Evolutionary conservation across 2,113 vertebrate species (phyloP).

Genomic region (Eptesicus fuscus): DNA sequence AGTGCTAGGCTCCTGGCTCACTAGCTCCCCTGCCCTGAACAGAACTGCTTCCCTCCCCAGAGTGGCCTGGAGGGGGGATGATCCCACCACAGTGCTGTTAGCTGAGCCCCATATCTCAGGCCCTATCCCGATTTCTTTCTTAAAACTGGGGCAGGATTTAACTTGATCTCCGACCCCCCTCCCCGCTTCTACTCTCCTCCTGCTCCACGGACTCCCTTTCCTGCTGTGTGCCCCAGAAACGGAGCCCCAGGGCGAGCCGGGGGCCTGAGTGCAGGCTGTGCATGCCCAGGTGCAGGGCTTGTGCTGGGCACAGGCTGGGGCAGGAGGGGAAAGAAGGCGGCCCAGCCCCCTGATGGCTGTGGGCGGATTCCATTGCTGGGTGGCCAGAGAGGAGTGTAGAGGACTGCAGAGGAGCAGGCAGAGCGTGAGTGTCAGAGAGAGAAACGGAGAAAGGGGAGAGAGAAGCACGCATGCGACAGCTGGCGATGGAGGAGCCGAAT

Average conservation of each 20-base stretch:
- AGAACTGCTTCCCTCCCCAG: neutral
- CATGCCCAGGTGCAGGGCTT: neutral
- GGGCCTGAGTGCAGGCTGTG: neutral
- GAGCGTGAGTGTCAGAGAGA: neutral
- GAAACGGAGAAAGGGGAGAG: neutral
- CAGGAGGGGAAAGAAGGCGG: slow-evolving; percentile 8
- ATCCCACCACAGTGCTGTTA: neutral
- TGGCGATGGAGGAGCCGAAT: neutral
- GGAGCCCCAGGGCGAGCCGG: neutral
- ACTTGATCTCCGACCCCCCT: slow-evolving; percentile 16
- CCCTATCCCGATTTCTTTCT: neutral
- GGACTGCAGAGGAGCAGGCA: neutral
- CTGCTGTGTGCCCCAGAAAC: slow-evolving; percentile 44
- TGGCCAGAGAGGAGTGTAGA: neutral
- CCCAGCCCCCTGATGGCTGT: slow-evolving; percentile 36
- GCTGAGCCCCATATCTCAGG: neutral
- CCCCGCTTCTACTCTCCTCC: neutral
- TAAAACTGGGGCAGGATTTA: slow-evolving; percentile 48
- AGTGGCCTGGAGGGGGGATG: neutral
- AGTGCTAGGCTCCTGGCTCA: neutral
- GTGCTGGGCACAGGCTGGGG: neutral
- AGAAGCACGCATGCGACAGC: neutral
- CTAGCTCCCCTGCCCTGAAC: neutral
- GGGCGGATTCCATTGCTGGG: slow-evolving; percentile 9
- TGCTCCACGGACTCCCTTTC: neutral